phyloP scores from a whole-genome alignment of 2,888 invertebrate species.

The Meliscaeva auricollis region DNA sequence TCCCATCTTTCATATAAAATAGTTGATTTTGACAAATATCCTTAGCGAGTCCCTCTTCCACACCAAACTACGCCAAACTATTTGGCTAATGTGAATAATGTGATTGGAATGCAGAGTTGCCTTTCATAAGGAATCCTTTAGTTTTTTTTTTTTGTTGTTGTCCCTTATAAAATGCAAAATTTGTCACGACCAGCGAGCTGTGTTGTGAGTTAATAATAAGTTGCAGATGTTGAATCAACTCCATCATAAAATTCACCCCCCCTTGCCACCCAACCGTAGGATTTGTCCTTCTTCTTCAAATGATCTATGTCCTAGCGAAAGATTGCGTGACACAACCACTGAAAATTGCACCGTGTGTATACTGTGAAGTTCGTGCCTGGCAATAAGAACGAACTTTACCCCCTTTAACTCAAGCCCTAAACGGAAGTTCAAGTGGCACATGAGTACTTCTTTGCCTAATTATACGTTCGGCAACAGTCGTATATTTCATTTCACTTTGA shows the following conservation, averaged over 20 bases:
- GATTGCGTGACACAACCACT: constrained; percentile 75
- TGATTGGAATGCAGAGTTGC: constrained; percentile 58
- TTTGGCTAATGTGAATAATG: constrained; percentile 68
- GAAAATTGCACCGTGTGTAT: constrained; percentile 50
- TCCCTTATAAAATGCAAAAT: constrained; percentile 54
- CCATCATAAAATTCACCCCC: background rate
- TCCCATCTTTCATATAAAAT: constrained; percentile 45
- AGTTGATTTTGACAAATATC: constrained; percentile 64
- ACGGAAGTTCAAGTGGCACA: constrained; percentile 76
- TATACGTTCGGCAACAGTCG: constrained; percentile 70
- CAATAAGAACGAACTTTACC: background rate
- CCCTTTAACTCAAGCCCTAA: background rate
- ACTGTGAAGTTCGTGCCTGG: constrained; percentile 55
- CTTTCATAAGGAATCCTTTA: background rate
- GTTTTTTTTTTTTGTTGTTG: background rate
- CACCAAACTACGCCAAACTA: constrained; percentile 40
- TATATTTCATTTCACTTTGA: constrained; percentile 58
- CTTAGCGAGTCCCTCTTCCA: constrained; percentile 1
- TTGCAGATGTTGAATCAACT: constrained; percentile 32
- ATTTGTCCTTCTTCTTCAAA: constrained; percentile 51
- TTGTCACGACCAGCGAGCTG: constrained; percentile 52
- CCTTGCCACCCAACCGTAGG: background rate
- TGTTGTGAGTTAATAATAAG: constrained; percentile 63
- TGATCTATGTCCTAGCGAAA: constrained; percentile 61
- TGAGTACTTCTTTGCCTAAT: constrained; percentile 74